These are phyloP conservation scores for Drosophila borealis DNA, from an alignment of 2,888 invertebrate species.

Conservation along the genomic window DNA sequence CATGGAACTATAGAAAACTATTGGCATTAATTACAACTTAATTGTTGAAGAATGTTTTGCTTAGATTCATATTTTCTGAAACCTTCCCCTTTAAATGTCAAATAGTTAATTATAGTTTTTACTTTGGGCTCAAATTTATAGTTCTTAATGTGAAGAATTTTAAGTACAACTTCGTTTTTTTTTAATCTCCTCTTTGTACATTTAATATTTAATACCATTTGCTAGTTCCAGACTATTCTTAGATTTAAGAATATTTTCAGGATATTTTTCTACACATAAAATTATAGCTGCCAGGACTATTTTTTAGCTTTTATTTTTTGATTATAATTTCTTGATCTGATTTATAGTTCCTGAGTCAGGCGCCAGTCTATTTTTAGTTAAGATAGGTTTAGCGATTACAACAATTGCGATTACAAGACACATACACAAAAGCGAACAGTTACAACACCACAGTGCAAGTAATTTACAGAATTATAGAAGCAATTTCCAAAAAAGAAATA, in stretches of 20 bases:
- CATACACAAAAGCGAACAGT: slow-evolving; percentile 60
- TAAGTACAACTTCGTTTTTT: no score
- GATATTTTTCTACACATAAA: neutral
- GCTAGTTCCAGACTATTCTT: no score
- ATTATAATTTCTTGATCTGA: neutral
- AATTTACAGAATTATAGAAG: slow-evolving; percentile 22
- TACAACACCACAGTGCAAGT: slow-evolving; percentile 70
- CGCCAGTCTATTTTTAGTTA: slow-evolving; percentile 47
- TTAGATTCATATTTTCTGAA: no score
- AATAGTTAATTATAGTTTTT: no score
- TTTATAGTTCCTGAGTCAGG: slow-evolving; percentile 1
- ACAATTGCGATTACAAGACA: slow-evolving; percentile 17
- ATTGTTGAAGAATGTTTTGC: neutral
- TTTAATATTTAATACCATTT: neutral
- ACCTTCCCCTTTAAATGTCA: no score
- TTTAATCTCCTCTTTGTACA: no score
- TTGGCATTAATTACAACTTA: neutral
- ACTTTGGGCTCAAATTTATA: no score
- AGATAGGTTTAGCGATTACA: slow-evolving; percentile 36
- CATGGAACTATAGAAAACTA: slow-evolving; percentile 1
- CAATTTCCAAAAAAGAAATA: slow-evolving; percentile 13
- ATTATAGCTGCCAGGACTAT: neutral
- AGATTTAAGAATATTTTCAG: neutral
- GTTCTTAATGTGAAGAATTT: no score
- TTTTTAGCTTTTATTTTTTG: neutral